Conservation (phyloP, 1,140 invertebrate species). For the Oreohelix idahoensis region DNA sequence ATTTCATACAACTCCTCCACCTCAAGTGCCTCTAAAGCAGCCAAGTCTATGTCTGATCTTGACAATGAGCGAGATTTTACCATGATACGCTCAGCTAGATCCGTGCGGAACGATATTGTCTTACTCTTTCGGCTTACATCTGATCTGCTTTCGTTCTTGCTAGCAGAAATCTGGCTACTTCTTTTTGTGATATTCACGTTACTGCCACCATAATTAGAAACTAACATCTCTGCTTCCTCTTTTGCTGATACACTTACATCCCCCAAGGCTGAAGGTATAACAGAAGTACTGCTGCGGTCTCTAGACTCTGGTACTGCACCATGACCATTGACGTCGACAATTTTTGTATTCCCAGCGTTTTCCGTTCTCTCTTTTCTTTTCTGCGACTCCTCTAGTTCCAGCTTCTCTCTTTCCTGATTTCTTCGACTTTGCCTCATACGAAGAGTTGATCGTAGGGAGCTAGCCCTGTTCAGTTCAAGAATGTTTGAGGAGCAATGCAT, state of each 20-base stretch:
- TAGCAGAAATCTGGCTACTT: too few relatives aligned
- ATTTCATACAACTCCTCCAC: conserved; percentile 47
- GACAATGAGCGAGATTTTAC: conserved; percentile 22
- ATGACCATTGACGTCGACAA: neutral
- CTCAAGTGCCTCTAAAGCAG: conserved; percentile 24
- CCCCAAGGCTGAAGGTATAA: neutral
- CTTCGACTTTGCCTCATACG: conserved; percentile 27
- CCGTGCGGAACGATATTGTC: conserved; percentile 45
- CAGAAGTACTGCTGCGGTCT: neutral
- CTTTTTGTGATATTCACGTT: neutral
- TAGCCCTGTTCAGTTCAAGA: conserved; percentile 41
- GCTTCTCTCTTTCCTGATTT: conserved; percentile 40
- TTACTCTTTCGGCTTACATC: neutral
- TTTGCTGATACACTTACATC: neutral
- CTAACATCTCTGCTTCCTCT: neutral
- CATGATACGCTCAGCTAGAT: conserved; percentile 44
- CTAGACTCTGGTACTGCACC: neutral
- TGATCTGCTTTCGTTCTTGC: neutral
- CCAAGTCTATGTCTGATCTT: conserved; percentile 26
- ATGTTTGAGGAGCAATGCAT: conserved; percentile 53
- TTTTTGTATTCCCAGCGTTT: neutral
- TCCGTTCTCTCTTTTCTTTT: neutral
- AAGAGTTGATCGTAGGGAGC: conserved; percentile 38
- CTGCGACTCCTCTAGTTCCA: conserved; percentile 27
- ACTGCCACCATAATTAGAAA: neutral